Conservation (phyloP, 1,140 invertebrate species). For the Drosophila elegans region DNA sequence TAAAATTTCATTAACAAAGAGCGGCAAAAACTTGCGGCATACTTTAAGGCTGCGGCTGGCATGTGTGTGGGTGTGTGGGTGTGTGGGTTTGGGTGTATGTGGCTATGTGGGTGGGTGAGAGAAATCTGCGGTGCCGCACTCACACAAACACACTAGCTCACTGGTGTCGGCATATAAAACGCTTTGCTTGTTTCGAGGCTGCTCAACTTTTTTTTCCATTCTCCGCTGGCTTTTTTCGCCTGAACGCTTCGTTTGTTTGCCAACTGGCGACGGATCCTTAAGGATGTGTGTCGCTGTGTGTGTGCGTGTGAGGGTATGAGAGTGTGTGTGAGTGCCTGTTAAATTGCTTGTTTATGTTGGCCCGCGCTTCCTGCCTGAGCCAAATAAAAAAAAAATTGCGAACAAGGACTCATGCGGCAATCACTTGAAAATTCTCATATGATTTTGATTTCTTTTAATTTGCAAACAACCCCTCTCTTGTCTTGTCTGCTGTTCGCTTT, state of each 20-base stretch:
- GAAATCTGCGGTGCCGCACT: slow-evolving; percentile 71
- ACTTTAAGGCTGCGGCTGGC: slow-evolving; percentile 64
- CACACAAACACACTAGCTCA: slow-evolving; percentile 16
- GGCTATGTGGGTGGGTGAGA: slow-evolving; percentile 26
- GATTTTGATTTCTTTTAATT: slow-evolving; percentile 83
- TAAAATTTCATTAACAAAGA: slow-evolving; percentile 84
- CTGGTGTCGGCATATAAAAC: slow-evolving; percentile 66
- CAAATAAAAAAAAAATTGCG: slow-evolving; percentile 10
- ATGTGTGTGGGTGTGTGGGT: slow-evolving; percentile 25
- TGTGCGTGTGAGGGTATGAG: slow-evolving; percentile 10
- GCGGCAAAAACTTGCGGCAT: slow-evolving; percentile 69
- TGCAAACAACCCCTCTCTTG: slow-evolving; percentile 25
- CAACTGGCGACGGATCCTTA: slow-evolving; percentile 64
- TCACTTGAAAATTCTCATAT: slow-evolving; percentile 77
- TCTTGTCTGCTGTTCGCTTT: neutral
- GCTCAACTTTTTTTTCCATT: slow-evolving; percentile 32
- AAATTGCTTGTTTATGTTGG: slow-evolving; percentile 83
- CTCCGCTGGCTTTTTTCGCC: slow-evolving; percentile 74
- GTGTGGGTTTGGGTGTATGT: slow-evolving; percentile 9
- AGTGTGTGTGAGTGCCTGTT: slow-evolving; percentile 65
- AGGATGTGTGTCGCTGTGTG: slow-evolving; percentile 35
- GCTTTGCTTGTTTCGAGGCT: slow-evolving; percentile 71
- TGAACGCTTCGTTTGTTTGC: slow-evolving; percentile 82
- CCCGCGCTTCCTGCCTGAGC: slow-evolving; percentile 42
- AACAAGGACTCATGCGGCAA: slow-evolving; percentile 48